Evolutionary conservation across 2,113 vertebrate genomes (phyloP).

Genomic region (Australoheros scitulus): DNA sequence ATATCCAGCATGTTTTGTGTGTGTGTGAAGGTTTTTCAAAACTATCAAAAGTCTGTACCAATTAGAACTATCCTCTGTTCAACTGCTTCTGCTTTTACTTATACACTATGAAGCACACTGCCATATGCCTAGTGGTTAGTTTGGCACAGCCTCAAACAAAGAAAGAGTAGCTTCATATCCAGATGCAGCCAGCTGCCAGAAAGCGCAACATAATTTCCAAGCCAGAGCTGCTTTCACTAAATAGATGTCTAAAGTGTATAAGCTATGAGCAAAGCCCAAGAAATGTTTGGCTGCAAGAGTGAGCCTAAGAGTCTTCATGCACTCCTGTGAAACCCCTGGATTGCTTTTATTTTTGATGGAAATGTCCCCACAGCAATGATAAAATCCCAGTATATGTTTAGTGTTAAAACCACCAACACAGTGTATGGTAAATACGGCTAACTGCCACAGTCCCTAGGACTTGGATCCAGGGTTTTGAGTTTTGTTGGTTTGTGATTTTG

Average conservation of each 20-base stretch:
- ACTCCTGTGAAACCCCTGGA: not conserved
- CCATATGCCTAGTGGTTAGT: not conserved
- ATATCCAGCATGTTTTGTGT: too few species aligned
- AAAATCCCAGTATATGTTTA: not conserved
- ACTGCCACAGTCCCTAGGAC: too few species aligned
- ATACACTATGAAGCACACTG: not conserved
- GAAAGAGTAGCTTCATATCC: not conserved
- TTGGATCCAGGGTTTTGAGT: too few species aligned
- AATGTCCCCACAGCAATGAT: not conserved
- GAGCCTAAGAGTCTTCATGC: not conserved
- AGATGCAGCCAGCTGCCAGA: not conserved
- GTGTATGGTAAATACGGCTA: not conserved
- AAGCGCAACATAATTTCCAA: not conserved
- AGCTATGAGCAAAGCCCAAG: not conserved
- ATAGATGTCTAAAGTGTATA: not conserved
- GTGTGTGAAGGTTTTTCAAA: too few species aligned
- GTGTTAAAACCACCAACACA: not conserved
- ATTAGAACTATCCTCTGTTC: not conserved
- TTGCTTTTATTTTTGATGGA: not conserved
- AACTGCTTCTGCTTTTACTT: not conserved
- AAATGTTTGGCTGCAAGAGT: not conserved
- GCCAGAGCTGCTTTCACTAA: not conserved
- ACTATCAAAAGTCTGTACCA: not conserved
- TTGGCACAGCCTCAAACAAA: conserved; percentile 1
- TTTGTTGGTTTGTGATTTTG: too few species aligned